Base-by-base conservation (phyloP, 2,113 vertebrate species). In the Scartelaos histophorus region DNA sequence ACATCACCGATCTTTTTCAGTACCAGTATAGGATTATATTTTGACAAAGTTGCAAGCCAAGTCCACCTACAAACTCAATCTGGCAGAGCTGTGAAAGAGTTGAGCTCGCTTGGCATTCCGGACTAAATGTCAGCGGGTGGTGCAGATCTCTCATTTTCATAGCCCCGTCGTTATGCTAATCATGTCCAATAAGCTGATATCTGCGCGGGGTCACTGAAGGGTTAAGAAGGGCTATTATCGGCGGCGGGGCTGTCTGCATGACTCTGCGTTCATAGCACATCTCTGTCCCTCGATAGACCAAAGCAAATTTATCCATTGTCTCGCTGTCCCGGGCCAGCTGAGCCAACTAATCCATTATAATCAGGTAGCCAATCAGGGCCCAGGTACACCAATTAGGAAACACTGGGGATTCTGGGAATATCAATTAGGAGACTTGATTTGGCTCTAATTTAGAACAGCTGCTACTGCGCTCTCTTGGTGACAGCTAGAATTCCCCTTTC, bases 351-450 rank as follows among this genome's bases (percentile, higher is more conserved):
- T 90, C 84, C 81, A 81, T 90, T 84, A 76, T 79, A 90, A 89
- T 88, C 84, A 88, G 78, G 81, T 84, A 87, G 83, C 85, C 89
- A 90, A 90, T 90, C 87, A 88, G 82, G 53, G 74, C 29, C 35
- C 82, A 83, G 89, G 85, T 89, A 84, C 81, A 83, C 78, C 85
- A 85, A 85, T 87, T 86, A 89, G 58, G 61, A 64, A 60, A 69
- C 13, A 3, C 73, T n/a, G 0, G 76, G 82, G 70, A 81, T 79
- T 78, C 74, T 85, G 89, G 86, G 87, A 88, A 80, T 81, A 74
- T 71, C 82, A 87, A 88, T 89, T 88, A 87, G 68, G 79, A 35
- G 70, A 75, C 16, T 72, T 88, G 80, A 89, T 88, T 87, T 80
- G 78, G 66, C 79, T 85, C 66, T 89, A 85, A 89, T 89, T 73